Conservation (phyloP, 2,797 vertebrate genomes). For the Chelmon rostratus region DNA sequence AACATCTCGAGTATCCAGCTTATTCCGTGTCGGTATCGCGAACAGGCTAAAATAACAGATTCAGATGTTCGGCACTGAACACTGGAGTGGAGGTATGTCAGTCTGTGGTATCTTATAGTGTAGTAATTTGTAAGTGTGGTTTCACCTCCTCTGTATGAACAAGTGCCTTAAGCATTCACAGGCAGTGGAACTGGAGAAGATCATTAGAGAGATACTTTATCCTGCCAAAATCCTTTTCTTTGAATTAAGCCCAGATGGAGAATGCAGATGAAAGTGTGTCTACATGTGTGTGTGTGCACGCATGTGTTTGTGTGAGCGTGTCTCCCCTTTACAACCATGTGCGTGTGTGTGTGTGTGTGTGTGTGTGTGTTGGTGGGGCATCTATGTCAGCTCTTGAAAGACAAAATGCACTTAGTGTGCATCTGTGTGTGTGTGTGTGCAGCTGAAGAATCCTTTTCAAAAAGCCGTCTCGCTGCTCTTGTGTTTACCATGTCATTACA, state of each 20-base stretch:
- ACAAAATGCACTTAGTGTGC: conserved; percentile 60
- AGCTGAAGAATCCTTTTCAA: conserved; percentile 81
- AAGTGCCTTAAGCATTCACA: conserved; percentile 87
- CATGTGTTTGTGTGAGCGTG: conserved; percentile 40
- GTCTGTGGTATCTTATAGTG: conserved; percentile 83
- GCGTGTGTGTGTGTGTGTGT: conserved; percentile 51
- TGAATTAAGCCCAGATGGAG: conserved; percentile 88
- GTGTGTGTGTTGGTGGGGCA: conserved; percentile 66
- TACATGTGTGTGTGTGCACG: conserved; percentile 55
- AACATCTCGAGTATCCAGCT: conserved; percentile 57
- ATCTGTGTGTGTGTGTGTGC: conserved; percentile 37
- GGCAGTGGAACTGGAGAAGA: conserved; percentile 87
- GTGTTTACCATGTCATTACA: conserved; percentile 86
- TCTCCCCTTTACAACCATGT: conserved; percentile 60
- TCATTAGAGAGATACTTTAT: conserved; percentile 89
- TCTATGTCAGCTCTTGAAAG: conserved; percentile 73
- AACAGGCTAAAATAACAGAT: conserved; percentile 72
- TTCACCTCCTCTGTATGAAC: conserved; percentile 87
- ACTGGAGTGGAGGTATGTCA: conserved; percentile 80
- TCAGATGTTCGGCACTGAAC: conserved; percentile 66
- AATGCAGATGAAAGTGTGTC: conserved; percentile 85
- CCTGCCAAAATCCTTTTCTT: conserved; percentile 88
- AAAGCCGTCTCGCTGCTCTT: conserved; percentile 77
- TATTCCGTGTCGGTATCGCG: conserved; percentile 58
- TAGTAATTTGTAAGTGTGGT: conserved; percentile 88